phyloP scores from a whole-genome alignment of 1,140 invertebrate species.

The Papilio polyxenes region DNA sequence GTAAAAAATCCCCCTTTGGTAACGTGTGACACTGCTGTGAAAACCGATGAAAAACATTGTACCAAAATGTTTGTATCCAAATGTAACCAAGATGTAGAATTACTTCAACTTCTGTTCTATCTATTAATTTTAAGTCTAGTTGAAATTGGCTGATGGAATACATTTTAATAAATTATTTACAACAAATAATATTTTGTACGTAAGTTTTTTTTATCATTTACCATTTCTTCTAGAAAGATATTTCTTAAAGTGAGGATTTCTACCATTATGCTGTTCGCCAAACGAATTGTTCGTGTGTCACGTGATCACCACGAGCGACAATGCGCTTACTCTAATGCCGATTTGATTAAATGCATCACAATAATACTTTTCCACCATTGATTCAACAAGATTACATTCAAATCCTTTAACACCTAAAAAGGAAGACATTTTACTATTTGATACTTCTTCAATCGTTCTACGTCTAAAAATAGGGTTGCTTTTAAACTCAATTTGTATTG shows the following conservation, averaged over 20 bases:
- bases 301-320: conserved; percentile 62
- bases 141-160: too few relatives aligned
- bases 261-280: not conserved
- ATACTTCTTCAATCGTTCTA: conserved; percentile 13
- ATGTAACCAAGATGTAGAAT: too few relatives aligned
- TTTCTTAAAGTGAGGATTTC: too few relatives aligned
- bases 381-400: conserved; percentile 66
- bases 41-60: too few relatives aligned
- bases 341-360: conserved; percentile 76
- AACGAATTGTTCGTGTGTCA: conserved; percentile 50
- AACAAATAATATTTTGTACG: too few relatives aligned
- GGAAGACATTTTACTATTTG: conserved; percentile 52
- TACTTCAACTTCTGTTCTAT: too few relatives aligned
- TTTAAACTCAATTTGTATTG: not conserved
- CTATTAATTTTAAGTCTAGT: too few relatives aligned
- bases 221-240: too few relatives aligned
- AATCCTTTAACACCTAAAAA: conserved; percentile 55
- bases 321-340: conserved; percentile 76
- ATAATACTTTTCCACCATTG: conserved; percentile 74
- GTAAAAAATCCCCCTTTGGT: not conserved
- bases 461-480: not conserved
- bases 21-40: not conserved
- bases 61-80: too few relatives aligned
- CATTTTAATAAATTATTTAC: too few relatives aligned
- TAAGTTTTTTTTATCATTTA: too few relatives aligned